These are phyloP conservation scores for Campylomormyrus tamandua DNA, from an alignment of 2,113 vertebrate species.

Conservation along the genomic window DNA sequence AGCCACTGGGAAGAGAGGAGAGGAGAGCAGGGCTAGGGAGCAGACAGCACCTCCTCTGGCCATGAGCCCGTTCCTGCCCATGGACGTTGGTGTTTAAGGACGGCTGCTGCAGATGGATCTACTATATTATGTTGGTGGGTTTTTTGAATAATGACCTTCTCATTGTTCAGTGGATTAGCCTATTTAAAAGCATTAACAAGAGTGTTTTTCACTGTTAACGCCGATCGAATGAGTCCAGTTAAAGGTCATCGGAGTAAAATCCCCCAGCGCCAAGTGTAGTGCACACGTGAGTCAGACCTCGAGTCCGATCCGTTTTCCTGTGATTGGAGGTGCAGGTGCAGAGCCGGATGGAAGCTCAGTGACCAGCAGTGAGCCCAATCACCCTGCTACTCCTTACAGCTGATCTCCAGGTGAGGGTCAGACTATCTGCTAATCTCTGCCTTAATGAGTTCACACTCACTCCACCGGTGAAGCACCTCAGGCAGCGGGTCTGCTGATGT, in stretches of 20 bases:
- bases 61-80: not conserved
- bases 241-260: not conserved
- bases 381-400: not conserved
- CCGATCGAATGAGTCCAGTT: not conserved
- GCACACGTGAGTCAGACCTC: no score
- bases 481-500: not conserved
- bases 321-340: not conserved
- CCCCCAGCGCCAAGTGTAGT: not conserved
- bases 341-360: not conserved
- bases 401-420: not conserved
- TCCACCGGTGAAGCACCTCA: not conserved
- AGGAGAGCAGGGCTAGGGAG: not conserved
- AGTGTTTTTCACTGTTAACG: not conserved
- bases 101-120: not conserved
- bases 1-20: not conserved
- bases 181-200: not conserved
- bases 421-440: not conserved
- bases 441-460: not conserved
- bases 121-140: not conserved
- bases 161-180: not conserved
- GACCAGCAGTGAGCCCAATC: not conserved
- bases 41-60: not conserved
- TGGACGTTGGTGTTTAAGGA: not conserved
- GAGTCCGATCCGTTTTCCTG: not conserved
- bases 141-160: not conserved